A percentile compares a stretch with the other conserved stretches of the same genome.
Evolutionary conservation across 2,888 invertebrate genomes (phyloP).

Genomic region (Tipula helvola): DNA sequence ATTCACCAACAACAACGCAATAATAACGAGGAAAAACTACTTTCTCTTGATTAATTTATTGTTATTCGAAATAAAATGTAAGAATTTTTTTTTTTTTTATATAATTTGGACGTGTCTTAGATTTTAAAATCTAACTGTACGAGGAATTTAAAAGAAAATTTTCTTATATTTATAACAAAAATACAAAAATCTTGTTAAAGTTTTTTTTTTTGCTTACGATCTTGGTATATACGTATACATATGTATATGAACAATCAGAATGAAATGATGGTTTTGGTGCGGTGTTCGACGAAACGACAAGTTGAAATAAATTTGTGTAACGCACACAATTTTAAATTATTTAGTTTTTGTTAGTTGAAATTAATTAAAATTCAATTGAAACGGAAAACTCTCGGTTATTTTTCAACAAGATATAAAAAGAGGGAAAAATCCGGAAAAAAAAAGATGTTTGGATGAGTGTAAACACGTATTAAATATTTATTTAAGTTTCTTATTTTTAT

Average conservation of each 20-base stretch:
- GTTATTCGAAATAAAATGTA: neutral
- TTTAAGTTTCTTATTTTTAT: neutral
- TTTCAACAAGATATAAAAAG: neutral
- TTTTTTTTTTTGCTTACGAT: neutral
- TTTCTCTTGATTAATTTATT: slow-evolving; percentile 4
- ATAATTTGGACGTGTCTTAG: neutral
- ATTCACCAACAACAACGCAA: neutral
- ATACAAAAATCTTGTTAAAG: neutral
- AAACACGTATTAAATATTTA: neutral
- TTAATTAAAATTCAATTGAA: neutral
- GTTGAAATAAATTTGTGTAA: neutral
- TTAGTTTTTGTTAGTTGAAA: neutral
- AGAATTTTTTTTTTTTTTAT: neutral
- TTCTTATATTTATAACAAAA: neutral
- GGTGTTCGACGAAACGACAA: neutral
- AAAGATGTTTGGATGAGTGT: too few relatives aligned
- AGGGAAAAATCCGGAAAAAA: neutral
- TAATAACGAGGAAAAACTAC: neutral
- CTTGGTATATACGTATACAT: neutral
- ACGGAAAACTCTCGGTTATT: neutral
- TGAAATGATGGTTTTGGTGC: neutral
- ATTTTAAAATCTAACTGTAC: neutral
- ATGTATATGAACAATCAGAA: neutral
- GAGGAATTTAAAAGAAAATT: neutral
- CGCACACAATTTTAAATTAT: neutral